phyloP scores from a whole-genome alignment of 1,140 invertebrate genomes.

The Carcinoscorpius rotundicauda region DNA sequence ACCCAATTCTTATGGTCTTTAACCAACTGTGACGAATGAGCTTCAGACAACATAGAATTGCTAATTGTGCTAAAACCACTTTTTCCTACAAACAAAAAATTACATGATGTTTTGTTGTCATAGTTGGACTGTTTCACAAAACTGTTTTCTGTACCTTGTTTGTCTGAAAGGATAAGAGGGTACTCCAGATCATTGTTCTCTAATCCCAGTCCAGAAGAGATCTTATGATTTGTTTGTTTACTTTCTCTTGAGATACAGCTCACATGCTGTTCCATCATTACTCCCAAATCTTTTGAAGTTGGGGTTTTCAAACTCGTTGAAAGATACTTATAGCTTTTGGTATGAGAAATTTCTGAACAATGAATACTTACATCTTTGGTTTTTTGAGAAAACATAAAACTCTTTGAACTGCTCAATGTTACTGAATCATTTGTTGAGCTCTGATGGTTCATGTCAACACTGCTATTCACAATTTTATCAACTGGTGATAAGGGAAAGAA shows the following conservation, averaged over 20 bases:
- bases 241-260: too few species aligned
- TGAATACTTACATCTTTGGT: too few species aligned
- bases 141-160: constrained; percentile 39
- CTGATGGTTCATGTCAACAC: constrained; percentile 68
- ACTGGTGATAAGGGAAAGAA: constrained; percentile 18
- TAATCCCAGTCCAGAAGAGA: too few species aligned
- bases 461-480: constrained; percentile 47
- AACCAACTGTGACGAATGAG: constrained; percentile 9
- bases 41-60: constrained; percentile 1
- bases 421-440: constrained; percentile 54
- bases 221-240: too few species aligned
- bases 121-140: constrained; percentile 53
- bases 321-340: too few species aligned
- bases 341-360: too few species aligned
- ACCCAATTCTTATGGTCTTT: constrained; percentile 10
- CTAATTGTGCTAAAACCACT: too few species aligned
- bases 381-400: background rate
- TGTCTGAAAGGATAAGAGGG: constrained; percentile 53
- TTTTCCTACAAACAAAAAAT: too few species aligned
- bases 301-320: too few species aligned
- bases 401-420: background rate
- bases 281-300: too few species aligned
- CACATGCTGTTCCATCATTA: too few species aligned
- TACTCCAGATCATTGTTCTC: constrained; percentile 10
- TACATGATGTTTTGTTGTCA: constrained; percentile 44